Base-by-base conservation (phyloP, 1,140 invertebrate genomes). In the Caligus rogercresseyi region DNA sequence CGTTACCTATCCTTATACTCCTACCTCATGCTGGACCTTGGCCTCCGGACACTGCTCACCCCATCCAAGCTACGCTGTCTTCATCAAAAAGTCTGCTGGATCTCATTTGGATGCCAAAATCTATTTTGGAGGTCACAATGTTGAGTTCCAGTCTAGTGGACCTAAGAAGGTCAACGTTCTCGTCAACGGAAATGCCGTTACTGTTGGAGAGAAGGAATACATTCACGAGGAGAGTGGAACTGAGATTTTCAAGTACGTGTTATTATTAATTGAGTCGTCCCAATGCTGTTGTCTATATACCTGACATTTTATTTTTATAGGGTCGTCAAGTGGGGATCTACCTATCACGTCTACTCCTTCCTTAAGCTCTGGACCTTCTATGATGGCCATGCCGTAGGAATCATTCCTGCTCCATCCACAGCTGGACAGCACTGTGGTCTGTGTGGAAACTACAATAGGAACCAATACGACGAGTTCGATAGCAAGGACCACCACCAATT, bases 401-500 rank as follows among this genome's bases (percentile, higher is more conserved):
- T 67, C 14, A 55, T 67, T 18, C 57, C 66, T 20, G 56, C 65
- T 19, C 63, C 65, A 23, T 54, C 57, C 2, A 52, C 60, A 31
- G 65, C 54, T n/a, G 52, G 66, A 19, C 54, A 57, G 18, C 65
- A 66, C 54, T 67, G 66, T 52, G 66, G 66, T 51, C 25, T 67
- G 3, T 67, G 66, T 54, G 66, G 66, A 43, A 66, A 67, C 43
- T 67, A 59, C 62, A 66, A 67, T 23, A 61, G 66, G 15, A 67
- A 67, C 52, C 25, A 52, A 14, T 31, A 54, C 16, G 54, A 64
- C 26, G 65, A 67, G 24, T 54, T 67, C 20, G 54, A 57, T n/a
- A 43, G 52, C 21, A 57, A 57, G 23, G 55, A 57, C 23, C 16
- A n/a, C n/a, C 23, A 16, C 16, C 16, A n/a, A 16, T n/a, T 57